phyloP scores from a whole-genome alignment of 2,113 vertebrate genomes.

The Aphyosemion australe region DNA sequence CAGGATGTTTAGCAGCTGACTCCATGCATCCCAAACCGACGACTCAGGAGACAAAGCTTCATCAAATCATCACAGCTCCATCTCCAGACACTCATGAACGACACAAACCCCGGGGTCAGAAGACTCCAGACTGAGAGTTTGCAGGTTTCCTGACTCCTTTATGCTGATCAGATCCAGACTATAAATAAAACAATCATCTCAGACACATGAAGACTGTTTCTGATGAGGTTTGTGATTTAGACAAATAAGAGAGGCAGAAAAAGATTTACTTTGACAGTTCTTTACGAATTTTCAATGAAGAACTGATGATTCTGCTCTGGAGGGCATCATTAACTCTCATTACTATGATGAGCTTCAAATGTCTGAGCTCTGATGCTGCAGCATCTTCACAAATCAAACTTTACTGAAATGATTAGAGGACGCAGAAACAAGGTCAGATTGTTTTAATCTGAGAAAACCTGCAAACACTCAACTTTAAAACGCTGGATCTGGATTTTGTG shows the following conservation, averaged over 20 bases:
- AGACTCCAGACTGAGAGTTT: neutral
- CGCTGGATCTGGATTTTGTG: no score
- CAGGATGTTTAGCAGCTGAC: neutral
- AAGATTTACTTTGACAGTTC: neutral
- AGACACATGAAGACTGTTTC: no score
- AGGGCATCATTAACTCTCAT: neutral
- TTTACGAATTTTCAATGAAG: neutral
- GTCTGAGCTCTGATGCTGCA: neutral
- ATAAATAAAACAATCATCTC: no score
- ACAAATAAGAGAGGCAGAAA: neutral
- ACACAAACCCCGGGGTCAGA: neutral
- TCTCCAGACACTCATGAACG: neutral
- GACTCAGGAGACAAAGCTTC: neutral
- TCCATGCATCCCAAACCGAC: neutral
- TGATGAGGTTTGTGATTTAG: no score
- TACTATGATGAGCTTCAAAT: conserved; percentile 1
- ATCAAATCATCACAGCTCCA: neutral
- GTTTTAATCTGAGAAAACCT: no score
- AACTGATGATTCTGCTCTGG: neutral
- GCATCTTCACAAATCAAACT: neutral
- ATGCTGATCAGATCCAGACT: neutral
- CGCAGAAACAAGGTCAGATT: neutral
- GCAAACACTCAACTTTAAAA: no score
- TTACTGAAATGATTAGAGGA: neutral
- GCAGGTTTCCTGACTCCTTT: neutral